phyloP scores from a whole-genome alignment of 2,797 vertebrate genomes.

The Spea hammondii region DNA sequence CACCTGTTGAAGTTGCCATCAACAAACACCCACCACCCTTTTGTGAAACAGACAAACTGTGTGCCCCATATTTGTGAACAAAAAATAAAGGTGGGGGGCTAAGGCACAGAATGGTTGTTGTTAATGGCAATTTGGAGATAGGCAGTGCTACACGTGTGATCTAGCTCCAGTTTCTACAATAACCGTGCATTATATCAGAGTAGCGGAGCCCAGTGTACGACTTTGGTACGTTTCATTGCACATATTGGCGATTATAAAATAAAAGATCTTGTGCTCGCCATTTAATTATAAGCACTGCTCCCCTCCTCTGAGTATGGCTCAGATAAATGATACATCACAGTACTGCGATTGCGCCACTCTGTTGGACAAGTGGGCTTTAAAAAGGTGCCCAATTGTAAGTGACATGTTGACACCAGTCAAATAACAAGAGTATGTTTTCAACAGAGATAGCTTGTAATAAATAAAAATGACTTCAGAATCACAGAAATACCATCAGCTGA shows the following conservation, averaged over 20 bases:
- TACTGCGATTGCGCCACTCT: neutral
- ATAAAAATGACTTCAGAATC: neutral
- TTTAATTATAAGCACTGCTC: no score
- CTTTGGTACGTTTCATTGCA: no score
- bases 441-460: neutral
- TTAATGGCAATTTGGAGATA: neutral
- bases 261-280: no score
- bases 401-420: no score
- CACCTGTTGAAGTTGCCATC: neutral
- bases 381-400: no score
- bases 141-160: neutral
- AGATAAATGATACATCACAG: neutral
- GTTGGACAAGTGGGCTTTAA: neutral
- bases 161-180: constrained; percentile 1
- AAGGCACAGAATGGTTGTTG: neutral
- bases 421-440: neutral
- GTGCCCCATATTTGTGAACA: constrained; percentile 13
- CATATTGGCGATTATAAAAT: no score
- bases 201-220: no score
- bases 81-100: neutral
- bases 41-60: neutral
- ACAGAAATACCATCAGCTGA: neutral
- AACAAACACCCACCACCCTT: neutral
- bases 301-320: neutral
- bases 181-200: no score